These are phyloP conservation scores for Morpho deidamia DNA, from an alignment of 2,888 invertebrate species.

Conservation along the genomic window DNA sequence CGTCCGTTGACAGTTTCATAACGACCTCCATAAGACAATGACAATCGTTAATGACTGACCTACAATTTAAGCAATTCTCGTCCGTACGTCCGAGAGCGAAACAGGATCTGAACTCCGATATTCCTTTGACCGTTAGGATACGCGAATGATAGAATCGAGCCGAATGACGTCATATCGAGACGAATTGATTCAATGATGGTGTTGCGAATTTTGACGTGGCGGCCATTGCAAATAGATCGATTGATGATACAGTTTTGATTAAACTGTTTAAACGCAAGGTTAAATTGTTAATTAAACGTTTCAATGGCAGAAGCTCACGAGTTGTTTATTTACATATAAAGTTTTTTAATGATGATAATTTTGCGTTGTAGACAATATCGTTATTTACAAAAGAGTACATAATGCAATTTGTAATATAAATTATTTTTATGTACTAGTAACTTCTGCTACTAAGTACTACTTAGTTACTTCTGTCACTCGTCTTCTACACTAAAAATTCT, in stretches of 20 bases:
- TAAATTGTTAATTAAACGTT: not conserved
- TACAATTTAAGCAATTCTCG: slow-evolving; percentile 27
- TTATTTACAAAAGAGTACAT: no score
- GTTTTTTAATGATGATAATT: no score
- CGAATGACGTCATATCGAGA: slow-evolving; percentile 51
- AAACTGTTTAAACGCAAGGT: slow-evolving; percentile 22
- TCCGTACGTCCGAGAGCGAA: slow-evolving; percentile 30
- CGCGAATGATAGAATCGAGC: slow-evolving; percentile 41
- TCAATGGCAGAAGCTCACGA: slow-evolving; percentile 3
- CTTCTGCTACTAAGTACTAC: no score
- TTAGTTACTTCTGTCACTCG: no score
- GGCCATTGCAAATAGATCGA: slow-evolving; percentile 51
- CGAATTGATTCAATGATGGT: slow-evolving; percentile 67
- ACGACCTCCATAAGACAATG: slow-evolving; percentile 60
- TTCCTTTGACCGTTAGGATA: slow-evolving; percentile 29
- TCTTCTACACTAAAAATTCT: no score
- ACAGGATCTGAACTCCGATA: slow-evolving; percentile 41
- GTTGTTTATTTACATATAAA: no score
- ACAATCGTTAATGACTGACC: slow-evolving; percentile 43
- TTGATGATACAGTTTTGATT: slow-evolving; percentile 55
- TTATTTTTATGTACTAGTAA: no score
- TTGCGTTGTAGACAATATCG: no score
- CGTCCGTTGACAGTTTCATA: slow-evolving; percentile 58
- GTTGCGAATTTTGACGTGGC: slow-evolving; percentile 56
- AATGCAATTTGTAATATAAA: no score